Conservation (phyloP, 1,140 invertebrate species). For the Tigriopus japonicus region DNA sequence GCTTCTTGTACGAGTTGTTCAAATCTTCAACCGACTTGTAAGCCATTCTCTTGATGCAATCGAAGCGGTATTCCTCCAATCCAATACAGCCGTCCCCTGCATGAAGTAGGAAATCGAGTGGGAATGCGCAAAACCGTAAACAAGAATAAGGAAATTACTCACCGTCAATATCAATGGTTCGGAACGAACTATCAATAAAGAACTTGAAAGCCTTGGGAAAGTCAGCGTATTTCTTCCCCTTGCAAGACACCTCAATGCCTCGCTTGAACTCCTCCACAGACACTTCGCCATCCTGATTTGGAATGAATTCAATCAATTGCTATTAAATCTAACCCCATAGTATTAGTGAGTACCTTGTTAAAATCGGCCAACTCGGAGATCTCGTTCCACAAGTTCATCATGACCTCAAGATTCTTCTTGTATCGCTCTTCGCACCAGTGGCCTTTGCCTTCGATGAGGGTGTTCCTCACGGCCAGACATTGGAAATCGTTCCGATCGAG, state of each 20-base stretch:
- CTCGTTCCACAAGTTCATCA: slow-evolving; percentile 62
- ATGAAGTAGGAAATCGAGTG: slow-evolving; percentile 8
- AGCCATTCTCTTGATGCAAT: slow-evolving; percentile 53
- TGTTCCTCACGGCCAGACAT: slow-evolving; percentile 53
- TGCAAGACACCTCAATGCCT: slow-evolving; percentile 53
- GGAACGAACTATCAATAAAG: slow-evolving; percentile 61
- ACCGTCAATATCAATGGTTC: slow-evolving; percentile 54
- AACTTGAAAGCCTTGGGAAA: slow-evolving; percentile 44
- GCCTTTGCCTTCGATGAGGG: slow-evolving; percentile 56
- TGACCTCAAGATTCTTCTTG: slow-evolving; percentile 50
- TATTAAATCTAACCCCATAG: not conserved
- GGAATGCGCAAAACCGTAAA: not conserved
- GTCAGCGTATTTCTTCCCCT: slow-evolving; percentile 52
- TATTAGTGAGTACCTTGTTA: slow-evolving; percentile 42
- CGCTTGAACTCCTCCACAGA: slow-evolving; percentile 58
- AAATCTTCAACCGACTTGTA: slow-evolving; percentile 48
- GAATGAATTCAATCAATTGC: slow-evolving; percentile 7
- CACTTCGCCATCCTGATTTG: slow-evolving; percentile 47
- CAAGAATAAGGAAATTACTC: slow-evolving; percentile 13
- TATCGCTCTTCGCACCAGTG: slow-evolving; percentile 41
- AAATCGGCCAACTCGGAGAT: slow-evolving; percentile 60
- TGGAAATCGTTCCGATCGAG: slow-evolving; percentile 59
- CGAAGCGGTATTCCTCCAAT: slow-evolving; percentile 57
- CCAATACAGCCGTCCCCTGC: slow-evolving; percentile 49
- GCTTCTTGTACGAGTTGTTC: slow-evolving; percentile 51